Base-by-base conservation (phyloP, 2,113 vertebrate genomes). In the Sorex araneus region DNA sequence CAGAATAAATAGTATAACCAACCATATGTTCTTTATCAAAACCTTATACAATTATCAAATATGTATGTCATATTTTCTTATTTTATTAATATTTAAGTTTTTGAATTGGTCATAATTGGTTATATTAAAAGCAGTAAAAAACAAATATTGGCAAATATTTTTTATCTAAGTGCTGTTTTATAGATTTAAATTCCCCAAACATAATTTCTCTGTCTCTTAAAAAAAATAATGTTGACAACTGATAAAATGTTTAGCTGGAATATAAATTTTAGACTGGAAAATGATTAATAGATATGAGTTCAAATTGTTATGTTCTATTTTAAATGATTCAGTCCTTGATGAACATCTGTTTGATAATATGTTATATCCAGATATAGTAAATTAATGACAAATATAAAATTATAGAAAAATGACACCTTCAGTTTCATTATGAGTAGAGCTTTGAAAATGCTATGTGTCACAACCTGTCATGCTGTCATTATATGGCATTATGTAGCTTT, bases 371-470 rank as follows among this genome's bases (percentile, higher is more conserved):
- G 45, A 93, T 94, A 94, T 50, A 91, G 73, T 36, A 84, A 85
- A 94, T 75, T 95, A 95, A 94, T 94, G 32, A 92, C 73, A 84
- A 87, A 87, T 84, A 64, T 81, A 84, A 95, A 95, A 85, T 90
- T 92, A 77, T 45, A 91, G 82, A 40, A 60, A 93, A 95, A 82
- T 91, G 50, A 94, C 10, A 95, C 69, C 34, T 78, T 89, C 40
- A 84, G 10, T 78, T 87, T 34, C 69, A 66, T 93, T 93, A 91
- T 77, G 50, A 89, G 5, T 76, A 79, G 25, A 84, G 32, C 15
- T 93, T 94, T 94, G 78, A 85, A 95, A 96, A 87, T 87, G 15
- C 0, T 81, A 82, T 90, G 86, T 94, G 70, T 94, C 82, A 92
- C 60, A 84, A 67, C 57, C 12, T 96, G 74, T 93, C 94, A 94